Percentiles rank a stretch among this genome's conserved stretches.
Conservation (phyloP, 2,113 vertebrate species). For the Lichenostomus cassidix region DNA sequence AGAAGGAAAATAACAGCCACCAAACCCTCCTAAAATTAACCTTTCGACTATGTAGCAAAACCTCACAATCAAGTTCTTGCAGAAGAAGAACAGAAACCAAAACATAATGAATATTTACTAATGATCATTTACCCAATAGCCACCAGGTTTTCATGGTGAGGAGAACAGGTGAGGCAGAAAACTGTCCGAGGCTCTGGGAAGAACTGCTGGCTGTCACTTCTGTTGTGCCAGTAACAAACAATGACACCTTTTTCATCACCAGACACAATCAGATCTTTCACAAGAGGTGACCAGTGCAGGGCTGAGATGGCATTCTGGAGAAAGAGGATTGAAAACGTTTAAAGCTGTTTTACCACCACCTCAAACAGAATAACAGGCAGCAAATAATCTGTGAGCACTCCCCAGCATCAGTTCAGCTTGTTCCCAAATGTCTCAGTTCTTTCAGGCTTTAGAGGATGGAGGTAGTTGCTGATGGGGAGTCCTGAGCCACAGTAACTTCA, state of each 20-base stretch:
- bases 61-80: background rate
- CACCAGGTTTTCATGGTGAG: constrained; percentile 86
- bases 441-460: rapidly evolving
- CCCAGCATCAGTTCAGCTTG: background rate
- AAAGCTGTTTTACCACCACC: background rate
- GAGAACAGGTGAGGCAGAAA: constrained; percentile 92
- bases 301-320: constrained; percentile 81
- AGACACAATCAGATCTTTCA: constrained; percentile 89
- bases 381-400: background rate
- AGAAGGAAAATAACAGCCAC: background rate
- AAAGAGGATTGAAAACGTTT: background rate
- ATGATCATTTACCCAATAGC: constrained; percentile 84
- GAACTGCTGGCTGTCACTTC: constrained; percentile 85
- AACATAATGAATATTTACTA: background rate
- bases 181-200: constrained; percentile 90
- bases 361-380: background rate
- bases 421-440: rapidly evolving
- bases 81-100: background rate
- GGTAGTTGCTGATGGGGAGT: rapidly evolving
- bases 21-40: background rate
- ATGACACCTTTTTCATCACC: constrained; percentile 93
- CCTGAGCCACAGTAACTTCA: background rate
- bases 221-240: constrained; percentile 89
- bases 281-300: constrained; percentile 90
- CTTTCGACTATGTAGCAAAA: background rate